These are phyloP conservation scores for Astreopora myriophthalma DNA, from an alignment of 64 coral and sea anemone species.

Conservation along the genomic window DNA sequence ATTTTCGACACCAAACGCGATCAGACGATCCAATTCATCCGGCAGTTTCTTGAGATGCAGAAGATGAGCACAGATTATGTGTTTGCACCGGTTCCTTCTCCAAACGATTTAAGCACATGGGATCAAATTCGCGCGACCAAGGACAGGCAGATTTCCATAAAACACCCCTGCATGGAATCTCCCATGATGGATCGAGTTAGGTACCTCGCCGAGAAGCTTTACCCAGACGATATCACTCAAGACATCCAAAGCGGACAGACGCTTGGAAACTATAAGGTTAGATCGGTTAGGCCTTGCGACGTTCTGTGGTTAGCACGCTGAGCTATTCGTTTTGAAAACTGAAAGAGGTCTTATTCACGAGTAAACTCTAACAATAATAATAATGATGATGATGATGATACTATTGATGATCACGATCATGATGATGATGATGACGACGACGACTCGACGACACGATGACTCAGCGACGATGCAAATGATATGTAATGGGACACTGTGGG, in stretches of 20 bases:
- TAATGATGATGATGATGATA: too few relatives aligned
- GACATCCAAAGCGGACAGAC: not conserved
- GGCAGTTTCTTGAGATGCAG: conserved; percentile 82
- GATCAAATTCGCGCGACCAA: not conserved
- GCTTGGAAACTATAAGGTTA: not conserved
- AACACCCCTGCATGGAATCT: not conserved
- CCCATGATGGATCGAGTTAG: not conserved
- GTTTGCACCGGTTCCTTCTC: conserved; percentile 52
- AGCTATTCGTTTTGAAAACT: too few relatives aligned
- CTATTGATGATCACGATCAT: too few relatives aligned
- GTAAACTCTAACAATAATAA: too few relatives aligned
- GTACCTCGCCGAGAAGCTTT: not conserved
- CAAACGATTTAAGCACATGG: conserved; percentile 33
- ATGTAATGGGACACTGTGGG: too few relatives aligned
- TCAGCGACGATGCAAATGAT: too few relatives aligned
- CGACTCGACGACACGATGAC: too few relatives aligned
- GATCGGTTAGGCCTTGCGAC: too few relatives aligned
- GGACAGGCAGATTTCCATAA: not conserved
- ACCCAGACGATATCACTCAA: not conserved
- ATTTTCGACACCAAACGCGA: conserved; percentile 71
- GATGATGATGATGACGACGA: too few relatives aligned
- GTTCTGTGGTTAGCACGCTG: too few relatives aligned
- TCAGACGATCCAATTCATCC: conserved; percentile 69
- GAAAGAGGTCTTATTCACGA: too few relatives aligned
- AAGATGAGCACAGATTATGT: conserved; percentile 78